Evolutionary conservation across 2,888 invertebrate species (phyloP).

Genomic region (Aquatica leii): DNA sequence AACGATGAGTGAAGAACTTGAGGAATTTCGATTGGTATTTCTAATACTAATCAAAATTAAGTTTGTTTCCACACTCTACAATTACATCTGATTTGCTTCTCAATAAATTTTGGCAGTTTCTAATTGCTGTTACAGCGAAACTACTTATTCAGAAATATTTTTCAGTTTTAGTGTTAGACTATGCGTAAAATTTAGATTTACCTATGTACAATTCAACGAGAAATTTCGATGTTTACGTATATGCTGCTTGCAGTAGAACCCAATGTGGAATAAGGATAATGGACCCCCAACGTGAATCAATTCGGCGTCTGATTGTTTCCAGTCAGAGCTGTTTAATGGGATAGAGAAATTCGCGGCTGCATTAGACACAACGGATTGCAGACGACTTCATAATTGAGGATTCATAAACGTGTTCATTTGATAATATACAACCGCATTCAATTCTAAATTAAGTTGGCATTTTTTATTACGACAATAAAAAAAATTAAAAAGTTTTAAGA

Average conservation of each 20-base stretch:
- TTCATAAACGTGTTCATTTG: constrained; percentile 43
- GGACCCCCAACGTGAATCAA: constrained; percentile 62
- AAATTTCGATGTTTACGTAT: constrained; percentile 27
- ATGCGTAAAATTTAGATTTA: neutral
- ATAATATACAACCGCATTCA: constrained; percentile 18
- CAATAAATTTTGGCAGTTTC: neutral
- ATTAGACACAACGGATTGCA: constrained; percentile 51
- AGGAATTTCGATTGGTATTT: constrained; percentile 33
- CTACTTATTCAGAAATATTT: too few species aligned
- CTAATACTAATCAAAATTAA: constrained; percentile 31
- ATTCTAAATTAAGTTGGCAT: constrained; percentile 13
- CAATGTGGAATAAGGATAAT: constrained; percentile 55
- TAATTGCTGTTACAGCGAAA: neutral
- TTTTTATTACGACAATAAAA: constrained; percentile 1
- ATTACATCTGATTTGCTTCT: constrained; percentile 18
- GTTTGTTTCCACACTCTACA: constrained; percentile 20
- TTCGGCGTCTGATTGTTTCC: constrained; percentile 61
- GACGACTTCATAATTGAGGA: constrained; percentile 55
- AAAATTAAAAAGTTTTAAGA: constrained; percentile 6
- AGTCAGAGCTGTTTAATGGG: constrained; percentile 60
- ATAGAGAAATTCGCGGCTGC: constrained; percentile 52
- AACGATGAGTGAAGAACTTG: constrained; percentile 34
- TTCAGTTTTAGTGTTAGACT: too few species aligned
- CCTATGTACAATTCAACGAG: constrained; percentile 13
- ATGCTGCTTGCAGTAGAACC: constrained; percentile 24